Base-by-base conservation (phyloP, 2,797 vertebrate species). In the Phataginus tricuspis region DNA sequence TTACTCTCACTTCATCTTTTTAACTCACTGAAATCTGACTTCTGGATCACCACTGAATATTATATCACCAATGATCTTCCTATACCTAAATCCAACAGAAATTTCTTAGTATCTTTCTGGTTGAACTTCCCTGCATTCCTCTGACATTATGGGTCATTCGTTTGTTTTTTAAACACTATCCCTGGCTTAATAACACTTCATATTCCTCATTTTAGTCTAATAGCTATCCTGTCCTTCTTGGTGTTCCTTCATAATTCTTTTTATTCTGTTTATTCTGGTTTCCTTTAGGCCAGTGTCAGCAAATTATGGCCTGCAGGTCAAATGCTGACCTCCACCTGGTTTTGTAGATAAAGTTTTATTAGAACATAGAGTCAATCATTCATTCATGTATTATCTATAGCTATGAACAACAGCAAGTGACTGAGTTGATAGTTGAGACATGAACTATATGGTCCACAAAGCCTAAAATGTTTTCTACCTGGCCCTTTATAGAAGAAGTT, bases 1-100 rank as follows among this genome's bases (percentile, higher is more conserved):
- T 93, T 72, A 74, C 49, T 93, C 91, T 61, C 12, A 80, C 29
- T 91, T 95, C 18, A 39, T 82, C 68, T 68, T 95, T 93, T 34
- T 12, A 82, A 64, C n/a, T 66, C 34, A 61, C 49, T 82, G 31
- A 88, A 93, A 82, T 72, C 39, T 93, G 34, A 86, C 51, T 82
- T 87, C 25, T 51, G 57, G 39, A 63, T 11, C 51, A 82, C 11
- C 13, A 39, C 11, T 34, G 57, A 86, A 90, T 12, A 86, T 19
- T 71, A 49, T 8, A 45, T 72, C n/a, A 86, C 21, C n/a, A 90
- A 34, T 27, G 15, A 90, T 59, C 51, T 90, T 61, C 6, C 63
- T 86, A 42, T 72, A 23, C 29, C 23, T 66, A 94, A 90, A 90
- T 79, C 13, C 34, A 61, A 27, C 31, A 57, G 55, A 88, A 75